These are phyloP conservation scores for Patella ulyssiponensis DNA, from an alignment of 2,888 invertebrate genomes.

Conservation along the genomic window DNA sequence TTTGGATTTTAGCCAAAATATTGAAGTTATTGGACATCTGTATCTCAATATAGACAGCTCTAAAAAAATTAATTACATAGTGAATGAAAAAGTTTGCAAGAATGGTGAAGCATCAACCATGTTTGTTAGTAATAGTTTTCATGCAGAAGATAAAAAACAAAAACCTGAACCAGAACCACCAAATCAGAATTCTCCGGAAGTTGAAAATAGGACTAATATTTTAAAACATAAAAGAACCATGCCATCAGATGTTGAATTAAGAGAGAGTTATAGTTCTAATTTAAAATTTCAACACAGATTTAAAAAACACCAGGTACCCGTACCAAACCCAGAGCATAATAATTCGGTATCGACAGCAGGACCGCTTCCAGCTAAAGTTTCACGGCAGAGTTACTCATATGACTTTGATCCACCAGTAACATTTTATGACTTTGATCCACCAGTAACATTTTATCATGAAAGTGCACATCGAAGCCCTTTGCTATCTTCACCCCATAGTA, in stretches of 20 bases:
- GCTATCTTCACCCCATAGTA: neutral
- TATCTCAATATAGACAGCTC: conserved; percentile 38
- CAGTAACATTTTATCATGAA: neutral
- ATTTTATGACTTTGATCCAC: neutral
- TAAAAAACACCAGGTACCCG: too few relatives aligned
- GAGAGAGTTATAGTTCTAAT: neutral
- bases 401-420: neutral
- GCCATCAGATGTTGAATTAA: neutral
- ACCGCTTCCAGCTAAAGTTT: neutral
- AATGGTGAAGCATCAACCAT: conserved; percentile 39
- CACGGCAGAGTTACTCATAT: neutral
- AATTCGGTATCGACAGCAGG: neutral
- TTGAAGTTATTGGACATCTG: conserved; percentile 42
- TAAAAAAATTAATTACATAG: conserved; percentile 39
- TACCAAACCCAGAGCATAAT: neutral
- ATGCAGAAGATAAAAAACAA: conserved; percentile 25
- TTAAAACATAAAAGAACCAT: neutral
- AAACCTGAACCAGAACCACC: neutral
- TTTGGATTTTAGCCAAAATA: conserved; percentile 40
- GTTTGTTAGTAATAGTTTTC: conserved; percentile 43
- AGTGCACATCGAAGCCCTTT: neutral
- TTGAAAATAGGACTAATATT: neutral
- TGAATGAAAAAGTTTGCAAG: conserved; percentile 44
- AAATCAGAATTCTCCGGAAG: neutral
- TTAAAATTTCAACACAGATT: neutral